Evolutionary conservation across 2,888 invertebrate species (phyloP), one percentile per base, ranked within the genome.

Genomic region (Biston betularia): DNA sequence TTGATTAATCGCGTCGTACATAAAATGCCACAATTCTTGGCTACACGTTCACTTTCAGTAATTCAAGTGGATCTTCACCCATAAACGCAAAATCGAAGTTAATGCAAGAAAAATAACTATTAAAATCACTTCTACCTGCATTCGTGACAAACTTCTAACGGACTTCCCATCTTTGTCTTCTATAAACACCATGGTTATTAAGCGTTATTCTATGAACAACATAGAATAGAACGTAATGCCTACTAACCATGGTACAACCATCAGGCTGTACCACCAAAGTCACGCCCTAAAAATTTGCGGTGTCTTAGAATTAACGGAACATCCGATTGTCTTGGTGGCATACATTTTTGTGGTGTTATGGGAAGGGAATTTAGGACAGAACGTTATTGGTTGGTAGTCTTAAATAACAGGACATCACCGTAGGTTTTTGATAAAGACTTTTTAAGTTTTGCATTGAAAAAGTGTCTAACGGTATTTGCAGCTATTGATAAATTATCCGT

Each of bases 271-370:
- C 77, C 49, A 78, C 78, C 73, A 78, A 76, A 79, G 88, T 86
- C 80, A 86, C 88, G 88, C 85, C 86, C 86, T 84, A 75, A 78
- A 83, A 83, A 82, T 79, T 79, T 80, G 80, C 77, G 81, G 79
- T 76, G 76, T 71, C 74, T 68, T 63, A 48, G 69, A 53, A 67
- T 65, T 70, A 71, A 74, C 74, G 70, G 70, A 68, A 60, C 67
- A 65, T 74, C 69, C 63, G 50, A 74, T 74, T 75, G 75, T 72
- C 65, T 66, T 65, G 12, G 48, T 71, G 71, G 68, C 75, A 75
- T 55, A 75, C 60, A 75, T 75, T 74, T 69, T 72, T 76, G 75
- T 74, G 74, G 75, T 73, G 70, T 70, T 65, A 44, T 59, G 46
- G 49, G 50, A 58, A 58, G 9, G 50, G 42, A 58, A 54, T 64